Evolutionary conservation across 1,140 invertebrate species (phyloP).

Genomic region (Leptonema lineaticorne): DNA sequence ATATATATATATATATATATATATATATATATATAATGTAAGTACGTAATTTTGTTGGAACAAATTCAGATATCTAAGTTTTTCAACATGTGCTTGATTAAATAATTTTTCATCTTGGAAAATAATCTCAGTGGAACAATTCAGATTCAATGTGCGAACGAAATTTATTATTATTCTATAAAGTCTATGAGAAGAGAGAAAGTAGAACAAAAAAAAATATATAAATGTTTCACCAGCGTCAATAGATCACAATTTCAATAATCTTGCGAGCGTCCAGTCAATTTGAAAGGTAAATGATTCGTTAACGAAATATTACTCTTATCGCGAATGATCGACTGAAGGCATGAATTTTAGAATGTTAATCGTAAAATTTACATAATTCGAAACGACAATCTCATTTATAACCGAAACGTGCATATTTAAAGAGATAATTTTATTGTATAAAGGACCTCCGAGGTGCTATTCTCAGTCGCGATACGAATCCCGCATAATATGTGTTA

Average conservation of each 20-base stretch:
- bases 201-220: too few relatives aligned
- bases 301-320: constrained; percentile 3
- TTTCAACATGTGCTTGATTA: too few relatives aligned
- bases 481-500: too few relatives aligned
- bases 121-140: too few relatives aligned
- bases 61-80: too few relatives aligned
- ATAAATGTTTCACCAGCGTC: too few relatives aligned
- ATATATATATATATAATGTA: neutral
- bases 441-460: neutral
- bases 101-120: too few relatives aligned
- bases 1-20: neutral
- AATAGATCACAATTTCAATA: neutral
- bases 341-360: neutral
- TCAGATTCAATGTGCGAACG: too few relatives aligned
- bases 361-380: neutral
- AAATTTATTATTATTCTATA: too few relatives aligned
- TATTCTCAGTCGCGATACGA: neutral
- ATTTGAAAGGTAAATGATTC: neutral
- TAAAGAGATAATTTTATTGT: neutral
- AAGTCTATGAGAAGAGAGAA: too few relatives aligned
- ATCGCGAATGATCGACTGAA: neutral
- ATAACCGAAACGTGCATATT: neutral
- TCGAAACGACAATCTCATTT: neutral
- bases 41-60: too few relatives aligned
- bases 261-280: neutral